Evolutionary conservation across 2,113 vertebrate genomes (phyloP), one percentile per base, ranked within the genome.

Genomic region (Erpornis zantholeuca): DNA sequence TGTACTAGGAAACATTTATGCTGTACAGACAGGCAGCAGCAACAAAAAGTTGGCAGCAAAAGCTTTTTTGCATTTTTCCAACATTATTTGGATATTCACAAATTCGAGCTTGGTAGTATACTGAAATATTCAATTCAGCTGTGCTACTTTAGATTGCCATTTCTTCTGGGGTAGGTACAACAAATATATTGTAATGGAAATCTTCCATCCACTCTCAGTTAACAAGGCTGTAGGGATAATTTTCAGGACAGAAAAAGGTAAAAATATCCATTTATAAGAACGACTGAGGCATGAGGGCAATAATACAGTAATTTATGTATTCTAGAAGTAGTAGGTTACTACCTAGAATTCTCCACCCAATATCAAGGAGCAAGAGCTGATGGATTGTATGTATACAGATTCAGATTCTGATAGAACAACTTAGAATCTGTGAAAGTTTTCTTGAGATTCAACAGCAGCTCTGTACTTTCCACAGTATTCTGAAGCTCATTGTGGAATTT

Each of bases 191-290:
- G 22, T n/a, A 84, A 40, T 56, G 17, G 86, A 97, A 94, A 84
- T 63, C 50, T 96, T 96, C 84, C 17, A 52, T 66, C 49, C 82
- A 19, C 42, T 80, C 42, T 76, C 64, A 61, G 92, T 96, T 87
- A 90, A 93, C 72, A 90, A 90, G 29, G 53, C 45, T 78, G 10
- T 72, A 78, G 50, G 35, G 35, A 88, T 94, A 93, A 83, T 91
- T 96, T 93, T 96, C 90, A 94, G 53, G 86, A 68, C 42, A 86
- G n/a, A 86, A 50, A 84, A 82, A 52, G 20, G 16, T 47, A 66
- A 95, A 96, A 95, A 66, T 59, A 36, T 15, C 82, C 76, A 80
- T 94, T 96, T 95, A 60, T 77, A 81, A 93, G 36, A 33, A 84
- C 40, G 73, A 66, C 20, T 88, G 85, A 70, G 27, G 21, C 10